Evolutionary conservation across 2,113 vertebrate genomes (phyloP).

Genomic region (Plecturocebus donacophilus): DNA sequence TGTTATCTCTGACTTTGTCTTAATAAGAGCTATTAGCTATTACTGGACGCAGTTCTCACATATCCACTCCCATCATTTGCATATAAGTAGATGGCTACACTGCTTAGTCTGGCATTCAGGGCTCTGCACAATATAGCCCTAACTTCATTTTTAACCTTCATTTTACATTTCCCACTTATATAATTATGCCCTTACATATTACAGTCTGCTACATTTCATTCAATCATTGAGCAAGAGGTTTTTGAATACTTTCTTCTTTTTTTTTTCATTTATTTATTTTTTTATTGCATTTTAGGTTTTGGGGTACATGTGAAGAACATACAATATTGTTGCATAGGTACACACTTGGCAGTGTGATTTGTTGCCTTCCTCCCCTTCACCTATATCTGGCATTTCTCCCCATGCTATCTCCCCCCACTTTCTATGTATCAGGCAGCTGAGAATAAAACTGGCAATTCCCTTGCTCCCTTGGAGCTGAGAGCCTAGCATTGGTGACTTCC

Average conservation of each 20-base stretch:
- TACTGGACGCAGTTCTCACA: neutral
- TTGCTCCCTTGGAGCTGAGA: neutral
- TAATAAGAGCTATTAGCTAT: neutral
- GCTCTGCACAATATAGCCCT: neutral
- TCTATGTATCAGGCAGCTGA: neutral
- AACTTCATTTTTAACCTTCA: neutral
- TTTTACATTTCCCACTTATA: neutral
- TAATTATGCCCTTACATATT: neutral
- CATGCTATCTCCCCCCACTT: too few relatives aligned
- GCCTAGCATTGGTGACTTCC: neutral
- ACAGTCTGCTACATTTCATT: neutral
- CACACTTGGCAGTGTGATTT: too few relatives aligned
- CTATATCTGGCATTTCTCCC: too few relatives aligned
- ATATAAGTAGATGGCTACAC: neutral
- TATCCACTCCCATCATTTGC: fast-evolving
- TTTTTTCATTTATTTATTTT: too few relatives aligned
- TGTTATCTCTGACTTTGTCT: neutral
- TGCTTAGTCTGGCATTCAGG: neutral
- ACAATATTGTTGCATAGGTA: too few relatives aligned
- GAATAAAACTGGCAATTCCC: neutral
- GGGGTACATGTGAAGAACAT: too few relatives aligned
- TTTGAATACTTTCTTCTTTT: neutral
- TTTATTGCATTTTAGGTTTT: too few relatives aligned
- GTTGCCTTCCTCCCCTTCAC: too few relatives aligned
- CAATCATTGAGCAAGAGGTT: neutral